Evolutionary conservation across 1,140 invertebrate genomes (phyloP).

Genomic region (Drosophila serrata): DNA sequence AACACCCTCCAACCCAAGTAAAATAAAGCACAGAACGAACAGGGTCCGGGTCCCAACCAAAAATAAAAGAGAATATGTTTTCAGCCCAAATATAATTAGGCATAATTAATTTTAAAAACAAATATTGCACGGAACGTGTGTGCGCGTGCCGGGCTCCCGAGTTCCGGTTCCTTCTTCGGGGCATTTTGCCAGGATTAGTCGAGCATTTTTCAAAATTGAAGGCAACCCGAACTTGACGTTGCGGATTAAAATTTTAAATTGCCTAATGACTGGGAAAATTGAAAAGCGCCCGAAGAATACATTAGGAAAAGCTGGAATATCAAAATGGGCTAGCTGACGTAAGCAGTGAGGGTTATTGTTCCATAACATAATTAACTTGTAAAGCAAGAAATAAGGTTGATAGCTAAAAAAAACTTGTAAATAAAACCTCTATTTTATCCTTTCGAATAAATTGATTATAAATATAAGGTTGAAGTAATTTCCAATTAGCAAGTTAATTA

Average conservation of each 20-base stretch:
- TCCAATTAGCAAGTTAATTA: neutral
- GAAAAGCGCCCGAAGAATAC: conserved; percentile 11
- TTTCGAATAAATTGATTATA: neutral
- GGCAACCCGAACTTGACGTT: conserved; percentile 9
- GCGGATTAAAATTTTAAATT: conserved; percentile 45
- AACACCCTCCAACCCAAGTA: neutral
- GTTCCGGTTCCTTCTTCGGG: neutral
- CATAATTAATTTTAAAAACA: conserved; percentile 74
- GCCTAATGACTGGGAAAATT: conserved; percentile 45
- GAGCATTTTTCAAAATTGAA: neutral
- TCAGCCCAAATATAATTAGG: conserved; percentile 66
- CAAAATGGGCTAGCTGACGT: conserved; percentile 15
- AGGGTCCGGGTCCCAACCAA: neutral
- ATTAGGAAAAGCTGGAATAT: conserved; percentile 4
- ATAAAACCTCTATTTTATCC: neutral
- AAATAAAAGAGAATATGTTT: conserved; percentile 57
- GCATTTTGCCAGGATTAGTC: neutral
- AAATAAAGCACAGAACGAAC: conserved; percentile 7
- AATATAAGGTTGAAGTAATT: neutral
- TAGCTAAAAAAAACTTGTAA: too few relatives aligned
- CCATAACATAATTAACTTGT: conserved; percentile 13
- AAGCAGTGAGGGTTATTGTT: conserved; percentile 5
- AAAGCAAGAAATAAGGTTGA: neutral
- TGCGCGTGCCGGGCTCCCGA: conserved; percentile 4
- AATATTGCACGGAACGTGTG: conserved; percentile 63